Evolutionary conservation across 2,797 vertebrate genomes (phyloP), one percentile per base, ranked within the genome.

Genomic region (Mus caroli): DNA sequence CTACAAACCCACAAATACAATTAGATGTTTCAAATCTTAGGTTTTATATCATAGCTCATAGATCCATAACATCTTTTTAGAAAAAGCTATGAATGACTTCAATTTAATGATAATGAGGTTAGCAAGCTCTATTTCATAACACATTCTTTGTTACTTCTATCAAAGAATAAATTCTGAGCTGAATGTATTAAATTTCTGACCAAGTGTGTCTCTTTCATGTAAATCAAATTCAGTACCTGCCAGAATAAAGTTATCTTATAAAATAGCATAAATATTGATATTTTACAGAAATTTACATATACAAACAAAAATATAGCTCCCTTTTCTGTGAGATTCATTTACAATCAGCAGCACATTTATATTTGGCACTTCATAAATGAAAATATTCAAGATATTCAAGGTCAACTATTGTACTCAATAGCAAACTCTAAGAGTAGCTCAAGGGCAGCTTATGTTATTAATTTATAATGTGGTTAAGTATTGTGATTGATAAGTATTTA

Each of bases 361-460:
- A 43, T 94, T 85, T 92, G 92, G 95, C 97, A 94, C 77, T 80
- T 87, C 79, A 91, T 97, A 96, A 96, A 94, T 95, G 96, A 97
- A 82, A 58, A 26, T 97, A 60, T 56, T 97, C 78, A 98, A 98
- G 97, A 20, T 97, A 60, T 60, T 97, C 82, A 98, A 98, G 98
- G 98, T 98, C 97, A 98, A 67, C 78, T 93, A 83, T 80, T 97
- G 86, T 88, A 97, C 88, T 86, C 96, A 34, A 94, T 97, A 97
- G 96, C 75, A 50, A 96, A 97, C 64, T 87, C 97, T 97, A 96
- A 94, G 94, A 88, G 87, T 96, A 97, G 95, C 98, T 98, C 97
- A 94, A 93, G 95, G 96, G 83, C 77, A 97, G 77, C 89, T 96
- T 93, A 86, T 97, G 96, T 95, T 97, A 97, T 97, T 98, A 98